These are phyloP conservation scores for Triplophysa rosa DNA, from an alignment of 2,113 vertebrate species.

Conservation along the genomic window DNA sequence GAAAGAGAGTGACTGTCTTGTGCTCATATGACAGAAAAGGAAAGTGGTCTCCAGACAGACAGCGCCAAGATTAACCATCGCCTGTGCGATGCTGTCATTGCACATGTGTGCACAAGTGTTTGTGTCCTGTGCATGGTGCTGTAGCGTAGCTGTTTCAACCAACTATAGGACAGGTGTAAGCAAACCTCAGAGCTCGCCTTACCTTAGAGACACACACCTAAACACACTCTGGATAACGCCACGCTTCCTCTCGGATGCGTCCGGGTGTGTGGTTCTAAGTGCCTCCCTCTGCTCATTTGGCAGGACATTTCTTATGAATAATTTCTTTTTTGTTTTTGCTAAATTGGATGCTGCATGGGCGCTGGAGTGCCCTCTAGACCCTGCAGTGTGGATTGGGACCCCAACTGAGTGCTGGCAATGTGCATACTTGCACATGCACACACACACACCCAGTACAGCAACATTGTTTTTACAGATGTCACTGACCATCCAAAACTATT, in stretches of 20 bases:
- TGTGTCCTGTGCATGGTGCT: background rate
- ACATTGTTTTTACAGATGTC: background rate
- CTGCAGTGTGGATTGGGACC: slow-evolving; percentile 54
- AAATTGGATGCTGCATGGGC: slow-evolving; percentile 66
- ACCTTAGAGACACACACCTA: slow-evolving; percentile 18
- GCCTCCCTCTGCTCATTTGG: slow-evolving; percentile 70
- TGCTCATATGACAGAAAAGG: background rate
- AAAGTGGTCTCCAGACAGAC: background rate
- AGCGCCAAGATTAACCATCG: background rate
- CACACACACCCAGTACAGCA: slow-evolving; percentile 1
- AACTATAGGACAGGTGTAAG: background rate
- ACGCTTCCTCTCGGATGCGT: slow-evolving; percentile 44
- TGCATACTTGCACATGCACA: slow-evolving; percentile 29
- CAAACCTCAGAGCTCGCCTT: background rate
- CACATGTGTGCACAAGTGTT: background rate
- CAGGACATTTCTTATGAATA: slow-evolving; percentile 69
- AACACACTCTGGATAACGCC: slow-evolving; percentile 54
- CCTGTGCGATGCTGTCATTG: background rate
- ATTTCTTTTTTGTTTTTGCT: slow-evolving; percentile 74
- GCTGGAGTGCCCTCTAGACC: slow-evolving; percentile 18
- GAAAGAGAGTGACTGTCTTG: background rate
- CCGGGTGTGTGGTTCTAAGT: slow-evolving; percentile 61
- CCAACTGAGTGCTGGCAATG: slow-evolving; percentile 55
- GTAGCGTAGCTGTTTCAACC: background rate
- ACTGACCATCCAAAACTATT: background rate